Percentiles rank a stretch among this genome's conserved stretches.
Evolutionary conservation across 2,113 vertebrate species (phyloP).

Genomic region (Hydrochoerus hydrochaeris): DNA sequence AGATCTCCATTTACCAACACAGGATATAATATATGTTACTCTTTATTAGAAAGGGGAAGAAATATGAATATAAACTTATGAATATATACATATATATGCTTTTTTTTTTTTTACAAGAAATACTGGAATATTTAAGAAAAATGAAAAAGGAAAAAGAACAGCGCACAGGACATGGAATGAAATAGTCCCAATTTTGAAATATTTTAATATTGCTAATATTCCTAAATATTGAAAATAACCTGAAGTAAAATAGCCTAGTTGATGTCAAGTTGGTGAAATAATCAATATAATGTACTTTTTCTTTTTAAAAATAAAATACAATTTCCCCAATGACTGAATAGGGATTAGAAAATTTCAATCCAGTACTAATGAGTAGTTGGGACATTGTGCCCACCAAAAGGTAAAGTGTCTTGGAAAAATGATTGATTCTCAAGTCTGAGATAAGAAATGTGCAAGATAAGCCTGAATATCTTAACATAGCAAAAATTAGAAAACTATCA

Average conservation of each 20-base stretch:
- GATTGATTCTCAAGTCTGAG: neutral
- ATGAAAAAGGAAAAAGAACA: neutral
- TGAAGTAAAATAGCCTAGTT: neutral
- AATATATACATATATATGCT: neutral
- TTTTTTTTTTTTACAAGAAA: neutral
- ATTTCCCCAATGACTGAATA: slow-evolving; percentile 29
- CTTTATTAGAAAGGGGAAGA: neutral
- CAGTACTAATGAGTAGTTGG: neutral
- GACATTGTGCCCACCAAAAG: neutral
- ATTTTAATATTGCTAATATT: neutral
- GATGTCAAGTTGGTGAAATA: neutral
- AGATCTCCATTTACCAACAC: neutral
- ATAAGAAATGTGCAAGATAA: slow-evolving; percentile 52
- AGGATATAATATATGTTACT: neutral
- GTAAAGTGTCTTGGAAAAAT: neutral
- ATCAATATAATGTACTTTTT: neutral
- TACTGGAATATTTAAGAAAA: neutral
- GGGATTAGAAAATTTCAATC: slow-evolving; percentile 52
- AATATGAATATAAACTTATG: neutral
- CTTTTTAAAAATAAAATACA: slow-evolving; percentile 50
- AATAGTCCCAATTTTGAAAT: neutral
- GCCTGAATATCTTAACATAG: neutral
- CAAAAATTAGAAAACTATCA: neutral
- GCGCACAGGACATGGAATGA: neutral
- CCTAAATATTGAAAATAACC: neutral